Evolutionary conservation across 2,797 vertebrate genomes (phyloP).

Genomic region (Pagetopsis macropterus): DNA sequence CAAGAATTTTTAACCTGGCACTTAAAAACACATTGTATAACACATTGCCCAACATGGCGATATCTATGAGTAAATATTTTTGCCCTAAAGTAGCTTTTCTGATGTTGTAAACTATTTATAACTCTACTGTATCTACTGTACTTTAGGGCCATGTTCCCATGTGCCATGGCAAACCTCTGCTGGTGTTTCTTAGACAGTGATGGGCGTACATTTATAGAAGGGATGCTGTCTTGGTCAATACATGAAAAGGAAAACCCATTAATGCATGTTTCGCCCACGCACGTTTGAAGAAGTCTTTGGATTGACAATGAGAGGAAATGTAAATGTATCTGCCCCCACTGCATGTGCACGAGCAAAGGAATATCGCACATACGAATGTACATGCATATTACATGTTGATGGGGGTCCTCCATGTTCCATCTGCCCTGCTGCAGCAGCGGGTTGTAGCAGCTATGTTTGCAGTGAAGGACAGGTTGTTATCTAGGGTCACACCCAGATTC

Average conservation of each 20-base stretch:
- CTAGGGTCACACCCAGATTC: too few species aligned
- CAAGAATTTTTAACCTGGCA: too few species aligned
- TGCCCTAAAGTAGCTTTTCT: too few species aligned
- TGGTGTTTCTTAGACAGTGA: constrained; percentile 15
- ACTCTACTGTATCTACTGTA: too few species aligned
- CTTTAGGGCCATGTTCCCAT: too few species aligned
- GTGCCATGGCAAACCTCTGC: constrained; percentile 4
- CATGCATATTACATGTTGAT: constrained; percentile 8
- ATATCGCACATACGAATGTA: constrained; percentile 9
- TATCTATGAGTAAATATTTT: too few species aligned
- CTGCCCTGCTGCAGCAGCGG: neutral
- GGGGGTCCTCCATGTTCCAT: neutral
- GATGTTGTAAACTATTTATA: too few species aligned
- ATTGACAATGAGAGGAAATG: constrained; percentile 16
- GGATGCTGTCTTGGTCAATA: neutral
- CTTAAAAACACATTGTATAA: too few species aligned
- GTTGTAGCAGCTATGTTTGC: too few species aligned
- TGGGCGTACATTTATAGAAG: neutral
- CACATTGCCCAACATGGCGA: too few species aligned
- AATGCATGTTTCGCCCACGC: constrained; percentile 24
- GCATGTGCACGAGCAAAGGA: neutral
- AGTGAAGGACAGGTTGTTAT: too few species aligned
- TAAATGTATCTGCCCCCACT: constrained; percentile 6
- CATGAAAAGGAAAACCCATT: neutral
- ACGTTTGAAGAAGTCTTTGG: constrained; percentile 6